Evolutionary conservation across 2,797 vertebrate genomes (phyloP).

Genomic region (Protonibea diacanthus): DNA sequence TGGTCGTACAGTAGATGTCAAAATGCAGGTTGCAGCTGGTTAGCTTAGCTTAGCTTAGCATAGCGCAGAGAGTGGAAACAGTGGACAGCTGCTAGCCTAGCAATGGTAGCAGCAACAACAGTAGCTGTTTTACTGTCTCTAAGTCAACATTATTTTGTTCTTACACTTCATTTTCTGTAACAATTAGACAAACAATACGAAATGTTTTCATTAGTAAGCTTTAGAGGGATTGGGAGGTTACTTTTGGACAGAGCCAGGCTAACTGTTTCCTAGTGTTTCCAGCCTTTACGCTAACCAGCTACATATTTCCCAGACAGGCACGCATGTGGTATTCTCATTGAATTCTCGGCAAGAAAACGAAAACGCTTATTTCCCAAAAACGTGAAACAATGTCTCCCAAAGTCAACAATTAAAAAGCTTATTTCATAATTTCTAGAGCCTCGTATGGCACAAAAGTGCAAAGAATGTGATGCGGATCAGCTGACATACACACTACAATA

Average conservation of each 20-base stretch:
- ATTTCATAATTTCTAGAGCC: background rate
- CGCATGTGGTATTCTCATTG: background rate
- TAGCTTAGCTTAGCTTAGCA: constrained; percentile 12
- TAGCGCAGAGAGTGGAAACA: constrained; percentile 2
- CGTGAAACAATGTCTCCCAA: background rate
- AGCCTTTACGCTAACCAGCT: background rate
- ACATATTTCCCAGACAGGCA: background rate
- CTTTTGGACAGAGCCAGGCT: background rate
- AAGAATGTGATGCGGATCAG: constrained; percentile 1
- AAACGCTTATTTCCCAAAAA: background rate
- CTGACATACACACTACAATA: constrained; percentile 28
- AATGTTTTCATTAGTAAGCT: background rate
- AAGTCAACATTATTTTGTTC: background rate
- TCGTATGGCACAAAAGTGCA: background rate
- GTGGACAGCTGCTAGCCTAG: background rate
- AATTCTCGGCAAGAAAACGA: background rate
- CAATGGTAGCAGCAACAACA: background rate
- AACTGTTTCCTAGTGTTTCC: background rate
- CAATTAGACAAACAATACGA: background rate
- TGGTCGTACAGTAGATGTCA: background rate
- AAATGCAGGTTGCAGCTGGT: background rate
- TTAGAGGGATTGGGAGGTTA: background rate
- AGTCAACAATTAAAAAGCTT: background rate
- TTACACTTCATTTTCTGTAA: background rate
- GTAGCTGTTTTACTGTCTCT: background rate